phyloP scores from a whole-genome alignment of 2,888 invertebrate species.

The Doris montereyensis region DNA sequence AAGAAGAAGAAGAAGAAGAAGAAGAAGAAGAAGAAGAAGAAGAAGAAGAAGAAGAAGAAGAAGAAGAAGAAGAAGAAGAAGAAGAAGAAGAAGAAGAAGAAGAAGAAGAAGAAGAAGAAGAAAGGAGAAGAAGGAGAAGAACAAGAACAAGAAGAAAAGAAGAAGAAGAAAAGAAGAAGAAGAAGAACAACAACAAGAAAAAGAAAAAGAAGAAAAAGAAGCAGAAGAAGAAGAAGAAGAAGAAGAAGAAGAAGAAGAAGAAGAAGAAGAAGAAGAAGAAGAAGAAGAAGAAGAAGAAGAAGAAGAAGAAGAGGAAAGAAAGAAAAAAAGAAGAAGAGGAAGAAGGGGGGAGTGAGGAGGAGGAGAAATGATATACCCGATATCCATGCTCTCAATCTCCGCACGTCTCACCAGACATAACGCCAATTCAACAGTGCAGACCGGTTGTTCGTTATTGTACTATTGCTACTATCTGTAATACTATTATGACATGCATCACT shows the following conservation, averaged over 20 bases:
- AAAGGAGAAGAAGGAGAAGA: too few species aligned
- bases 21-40: neutral
- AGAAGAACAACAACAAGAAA: neutral
- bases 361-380: too few species aligned
- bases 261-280: neutral
- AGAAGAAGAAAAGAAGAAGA: neutral
- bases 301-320: neutral
- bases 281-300: neutral
- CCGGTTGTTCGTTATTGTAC: too few species aligned
- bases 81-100: too few species aligned
- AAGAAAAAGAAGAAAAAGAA: too few species aligned
- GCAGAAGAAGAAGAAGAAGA: too few species aligned
- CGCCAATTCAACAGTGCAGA: neutral
- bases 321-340: too few species aligned
- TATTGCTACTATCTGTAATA: too few species aligned
- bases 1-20: neutral
- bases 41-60: neutral
- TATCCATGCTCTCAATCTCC: too few species aligned
- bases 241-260: neutral
- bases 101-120: too few species aligned
- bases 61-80: conserved; percentile 13
- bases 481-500: too few species aligned
- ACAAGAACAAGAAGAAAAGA: neutral
- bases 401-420: neutral
- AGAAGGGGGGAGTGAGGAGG: too few species aligned